phyloP scores from a whole-genome alignment of 2,888 invertebrate species.

The Laothoe populi region DNA sequence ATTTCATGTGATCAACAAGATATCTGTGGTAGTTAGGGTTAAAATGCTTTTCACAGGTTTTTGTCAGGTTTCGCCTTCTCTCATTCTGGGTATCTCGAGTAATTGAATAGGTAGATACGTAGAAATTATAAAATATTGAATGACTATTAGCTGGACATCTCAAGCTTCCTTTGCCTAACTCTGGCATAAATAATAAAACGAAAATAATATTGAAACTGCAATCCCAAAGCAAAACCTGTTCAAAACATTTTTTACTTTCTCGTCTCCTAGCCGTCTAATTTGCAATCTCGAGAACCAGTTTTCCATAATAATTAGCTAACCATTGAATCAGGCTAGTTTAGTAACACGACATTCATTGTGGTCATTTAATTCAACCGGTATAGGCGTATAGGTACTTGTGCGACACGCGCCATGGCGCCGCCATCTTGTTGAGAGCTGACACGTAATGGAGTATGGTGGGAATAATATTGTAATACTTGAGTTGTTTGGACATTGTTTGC shows the following conservation, averaged over 20 bases:
- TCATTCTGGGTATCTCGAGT: no score
- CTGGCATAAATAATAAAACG: not conserved
- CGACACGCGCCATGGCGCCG: conserved; percentile 56
- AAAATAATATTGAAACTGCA: not conserved
- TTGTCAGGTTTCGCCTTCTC: no score
- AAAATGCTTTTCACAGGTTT: no score
- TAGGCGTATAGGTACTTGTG: conserved; percentile 18
- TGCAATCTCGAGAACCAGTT: conserved; percentile 25
- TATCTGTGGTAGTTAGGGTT: no score
- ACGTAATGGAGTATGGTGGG: conserved; percentile 51
- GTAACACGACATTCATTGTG: conserved; percentile 38
- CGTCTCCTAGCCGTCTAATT: conserved; percentile 10
- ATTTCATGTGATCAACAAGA: not conserved
- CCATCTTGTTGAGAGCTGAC: conserved; percentile 65
- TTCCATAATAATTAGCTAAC: conserved; percentile 33
- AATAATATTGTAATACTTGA: conserved; percentile 47
- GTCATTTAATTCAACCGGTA: conserved; percentile 48
- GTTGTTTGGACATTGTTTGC: conserved; percentile 39
- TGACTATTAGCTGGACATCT: not conserved
- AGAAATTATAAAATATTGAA: no score
- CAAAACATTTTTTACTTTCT: not conserved
- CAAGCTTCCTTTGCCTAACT: not conserved
- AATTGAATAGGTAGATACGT: no score
- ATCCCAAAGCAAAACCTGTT: not conserved
- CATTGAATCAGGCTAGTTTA: conserved; percentile 32